phyloP scores from a whole-genome alignment of 2,797 vertebrate genomes.

The Hippocampus kuda region DNA sequence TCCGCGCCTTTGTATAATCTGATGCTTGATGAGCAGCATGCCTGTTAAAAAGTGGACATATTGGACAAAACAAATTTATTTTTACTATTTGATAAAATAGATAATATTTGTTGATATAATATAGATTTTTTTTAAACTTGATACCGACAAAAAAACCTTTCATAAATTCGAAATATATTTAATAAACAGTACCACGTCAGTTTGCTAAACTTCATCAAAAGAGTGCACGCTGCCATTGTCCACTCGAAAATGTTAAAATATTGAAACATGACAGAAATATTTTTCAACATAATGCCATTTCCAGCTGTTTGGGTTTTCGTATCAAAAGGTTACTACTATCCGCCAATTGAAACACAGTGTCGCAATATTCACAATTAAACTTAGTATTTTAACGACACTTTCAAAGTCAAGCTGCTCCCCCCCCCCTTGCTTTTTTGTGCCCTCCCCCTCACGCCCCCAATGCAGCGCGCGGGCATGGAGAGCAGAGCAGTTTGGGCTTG shows the following conservation, averaged over 20 bases:
- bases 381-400: not conserved
- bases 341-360: not conserved
- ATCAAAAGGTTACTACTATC: not conserved
- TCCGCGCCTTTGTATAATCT: too few species aligned
- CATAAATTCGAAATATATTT: not conserved
- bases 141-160: not conserved
- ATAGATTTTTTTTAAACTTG: too few species aligned
- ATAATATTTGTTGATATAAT: too few species aligned
- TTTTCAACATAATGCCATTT: not conserved
- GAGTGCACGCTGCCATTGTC: not conserved
- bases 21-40: too few species aligned
- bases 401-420: not conserved
- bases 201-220: not conserved
- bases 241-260: not conserved
- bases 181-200: not conserved
- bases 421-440: not conserved
- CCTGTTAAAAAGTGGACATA: too few species aligned
- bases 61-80: too few species aligned
- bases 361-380: not conserved
- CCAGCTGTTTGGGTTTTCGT: not conserved
- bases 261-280: not conserved
- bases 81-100: too few species aligned
- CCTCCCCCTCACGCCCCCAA: not conserved
- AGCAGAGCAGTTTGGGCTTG: conserved; percentile 3
- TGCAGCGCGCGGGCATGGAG: conserved; percentile 19